A percentile compares a stretch with the other conserved stretches of the same genome.
Evolutionary conservation across 2,113 vertebrate species (phyloP).

Genomic region (Murina feae): DNA sequence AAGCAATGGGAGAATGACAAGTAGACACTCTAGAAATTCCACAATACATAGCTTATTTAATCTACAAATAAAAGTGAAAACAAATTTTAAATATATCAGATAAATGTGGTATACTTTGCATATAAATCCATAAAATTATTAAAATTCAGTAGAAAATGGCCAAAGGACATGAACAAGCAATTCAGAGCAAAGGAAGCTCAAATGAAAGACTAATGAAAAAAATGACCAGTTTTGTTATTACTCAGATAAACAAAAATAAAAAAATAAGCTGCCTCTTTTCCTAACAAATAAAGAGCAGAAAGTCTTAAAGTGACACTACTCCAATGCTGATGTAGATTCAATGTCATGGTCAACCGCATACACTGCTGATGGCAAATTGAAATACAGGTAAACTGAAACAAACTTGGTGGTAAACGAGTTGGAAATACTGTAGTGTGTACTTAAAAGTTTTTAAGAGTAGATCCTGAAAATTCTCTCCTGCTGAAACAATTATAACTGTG

Average conservation of each 20-base stretch:
- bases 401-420: neutral
- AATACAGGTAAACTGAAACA: neutral
- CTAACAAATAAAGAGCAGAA: neutral
- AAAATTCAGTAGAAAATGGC: neutral
- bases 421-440: neutral
- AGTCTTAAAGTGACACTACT: neutral
- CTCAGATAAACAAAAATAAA: neutral
- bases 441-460: neutral
- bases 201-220: neutral
- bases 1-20: neutral
- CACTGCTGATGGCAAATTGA: neutral
- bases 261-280: neutral
- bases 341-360: too few relatives aligned
- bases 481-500: neutral
- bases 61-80: neutral
- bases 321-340: neutral
- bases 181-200: neutral
- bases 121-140: neutral
- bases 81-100: neutral
- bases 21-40: neutral
- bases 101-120: neutral
- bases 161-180: neutral
- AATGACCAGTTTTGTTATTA: neutral
- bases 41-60: neutral
- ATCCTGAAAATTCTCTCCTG: neutral